Base-by-base conservation (phyloP, 2,113 vertebrate genomes). In the Grantiella picta region DNA sequence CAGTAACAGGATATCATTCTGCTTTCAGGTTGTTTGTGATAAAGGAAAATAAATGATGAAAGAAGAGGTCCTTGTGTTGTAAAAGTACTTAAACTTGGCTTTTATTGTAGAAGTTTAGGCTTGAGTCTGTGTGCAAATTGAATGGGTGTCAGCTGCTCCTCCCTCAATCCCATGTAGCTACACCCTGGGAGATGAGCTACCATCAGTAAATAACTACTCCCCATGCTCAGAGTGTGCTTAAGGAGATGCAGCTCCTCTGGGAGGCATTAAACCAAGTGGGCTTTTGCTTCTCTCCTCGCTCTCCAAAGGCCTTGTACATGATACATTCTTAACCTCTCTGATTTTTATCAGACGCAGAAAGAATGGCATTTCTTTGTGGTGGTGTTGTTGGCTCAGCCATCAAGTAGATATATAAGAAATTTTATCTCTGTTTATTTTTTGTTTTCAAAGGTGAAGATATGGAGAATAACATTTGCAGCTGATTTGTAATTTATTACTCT, bases 71-170 rank as follows among this genome's bases (percentile, higher is more conserved):
- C 19, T 88, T 7, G 29, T 83, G 3, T 86, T 66, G 11, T 9
- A 44, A 44, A 29, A 54, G 11, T 36, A 47, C 16, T 83, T 47
- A 63, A 27, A 56, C 25, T 42, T 80, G 21, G 61, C 54, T 80
- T 90, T 28, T 86, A 49, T 70, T 90, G 22, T 38, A 40, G 61
- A 85, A 89, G 24, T 83, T 90, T 72, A 49, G 76, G 15, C 36
- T 83, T 70, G 59, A 86, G 33, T 87, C 52, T 80, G 29, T 61
- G 70, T 81, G 82, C 68, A 94, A 91, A 81, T 23, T 14, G 17
- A 86, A 81, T 89, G 64, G 47, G 82, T 90, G 91, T 90, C 78
- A 93, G 59, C 92, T 95, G 33, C 76, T 97, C 79, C 82, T 94
- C 89, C 90, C 72, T 85, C 72, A 82, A 24, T 18, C 29, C 52